Conservation (phyloP, 2,888 invertebrate genomes). For the Acanthosoma haemorrhoidale region DNA sequence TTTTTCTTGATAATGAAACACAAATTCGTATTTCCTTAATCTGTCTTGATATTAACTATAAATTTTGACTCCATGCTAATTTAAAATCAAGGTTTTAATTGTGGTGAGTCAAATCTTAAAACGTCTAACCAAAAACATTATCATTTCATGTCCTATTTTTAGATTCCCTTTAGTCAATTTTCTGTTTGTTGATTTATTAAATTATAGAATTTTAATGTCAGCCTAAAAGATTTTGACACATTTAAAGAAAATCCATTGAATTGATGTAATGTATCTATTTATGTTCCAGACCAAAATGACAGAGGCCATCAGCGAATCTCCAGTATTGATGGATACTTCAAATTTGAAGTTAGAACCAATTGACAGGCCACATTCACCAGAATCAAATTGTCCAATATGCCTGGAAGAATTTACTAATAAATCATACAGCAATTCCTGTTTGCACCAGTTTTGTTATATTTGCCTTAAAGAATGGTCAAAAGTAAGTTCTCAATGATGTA, state of each 20-base stretch:
- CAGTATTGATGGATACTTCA: neutral
- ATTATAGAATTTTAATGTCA: no score
- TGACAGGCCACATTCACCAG: slow-evolving; percentile 59
- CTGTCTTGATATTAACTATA: neutral
- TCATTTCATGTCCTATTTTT: neutral
- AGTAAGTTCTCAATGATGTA: slow-evolving; percentile 49
- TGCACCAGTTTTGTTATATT: slow-evolving; percentile 90
- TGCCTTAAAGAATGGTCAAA: slow-evolving; percentile 92
- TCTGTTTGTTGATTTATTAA: no score
- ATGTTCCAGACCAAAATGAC: neutral
- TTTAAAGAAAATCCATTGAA: no score
- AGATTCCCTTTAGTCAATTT: no score
- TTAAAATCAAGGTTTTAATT: neutral
- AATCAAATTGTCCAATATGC: slow-evolving; percentile 89
- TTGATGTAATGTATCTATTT: neutral
- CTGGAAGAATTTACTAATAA: slow-evolving; percentile 79
- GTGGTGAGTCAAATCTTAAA: neutral
- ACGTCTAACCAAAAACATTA: neutral
- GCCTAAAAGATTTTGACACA: no score
- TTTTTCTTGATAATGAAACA: neutral
- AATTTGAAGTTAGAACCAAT: slow-evolving; percentile 16
- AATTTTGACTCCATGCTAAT: neutral
- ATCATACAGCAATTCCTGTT: slow-evolving; percentile 86
- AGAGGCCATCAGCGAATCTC: neutral
- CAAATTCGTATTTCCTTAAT: neutral